phyloP scores from a whole-genome alignment of 2,113 vertebrate species.

The Chionodraco myersi region DNA sequence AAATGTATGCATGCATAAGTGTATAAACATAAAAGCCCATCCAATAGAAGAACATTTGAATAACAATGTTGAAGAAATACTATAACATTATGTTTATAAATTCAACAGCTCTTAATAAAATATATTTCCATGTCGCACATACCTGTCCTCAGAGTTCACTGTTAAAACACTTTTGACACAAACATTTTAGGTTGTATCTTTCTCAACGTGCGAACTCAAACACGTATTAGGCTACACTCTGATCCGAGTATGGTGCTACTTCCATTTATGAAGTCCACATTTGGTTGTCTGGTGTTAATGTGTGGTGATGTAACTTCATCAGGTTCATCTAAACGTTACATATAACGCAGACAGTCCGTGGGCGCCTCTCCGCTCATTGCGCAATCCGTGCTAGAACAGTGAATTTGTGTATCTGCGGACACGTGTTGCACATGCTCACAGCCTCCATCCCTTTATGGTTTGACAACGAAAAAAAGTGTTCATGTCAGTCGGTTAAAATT shows the following conservation, averaged over 20 bases:
- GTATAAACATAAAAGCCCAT: too few species aligned
- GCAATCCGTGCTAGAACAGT: constrained; percentile 34
- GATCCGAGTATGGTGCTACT: not conserved
- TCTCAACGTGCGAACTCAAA: too few species aligned
- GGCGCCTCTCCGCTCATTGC: constrained; percentile 18
- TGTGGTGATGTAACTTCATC: not conserved
- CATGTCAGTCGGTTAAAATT: constrained; percentile 91
- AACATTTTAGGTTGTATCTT: not conserved
- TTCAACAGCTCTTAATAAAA: not conserved
- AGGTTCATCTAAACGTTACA: not conserved
- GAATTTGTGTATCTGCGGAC: constrained; percentile 41
- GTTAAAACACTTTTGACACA: not conserved
- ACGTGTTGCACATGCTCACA: constrained; percentile 47
- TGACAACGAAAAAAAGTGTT: constrained; percentile 86
- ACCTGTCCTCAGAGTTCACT: not conserved
- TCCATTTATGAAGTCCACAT: too few species aligned
- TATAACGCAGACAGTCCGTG: not conserved
- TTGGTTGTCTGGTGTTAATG: not conserved
- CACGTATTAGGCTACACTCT: too few species aligned
- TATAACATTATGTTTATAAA: too few species aligned
- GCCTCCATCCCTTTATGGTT: constrained; percentile 74
- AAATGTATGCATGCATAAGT: too few species aligned
- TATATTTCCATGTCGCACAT: not conserved
- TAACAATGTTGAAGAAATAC: too few species aligned
- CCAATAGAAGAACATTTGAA: too few species aligned